Evolutionary conservation across 1,140 invertebrate species (phyloP).

Genomic region (Lordiphosa collinella): DNA sequence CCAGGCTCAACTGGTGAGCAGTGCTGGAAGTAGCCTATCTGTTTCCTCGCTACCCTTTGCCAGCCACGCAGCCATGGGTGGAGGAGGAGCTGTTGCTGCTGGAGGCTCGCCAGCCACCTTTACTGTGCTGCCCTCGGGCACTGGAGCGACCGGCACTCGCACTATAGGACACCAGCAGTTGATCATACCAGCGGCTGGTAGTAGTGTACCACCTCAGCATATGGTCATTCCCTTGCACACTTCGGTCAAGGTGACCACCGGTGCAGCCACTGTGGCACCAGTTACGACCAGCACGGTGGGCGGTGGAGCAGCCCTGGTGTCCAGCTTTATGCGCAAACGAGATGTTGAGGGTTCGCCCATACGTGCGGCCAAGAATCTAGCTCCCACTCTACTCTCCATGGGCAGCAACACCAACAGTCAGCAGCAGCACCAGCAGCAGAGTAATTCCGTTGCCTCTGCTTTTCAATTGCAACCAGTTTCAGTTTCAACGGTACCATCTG

Average conservation of each 20-base stretch:
- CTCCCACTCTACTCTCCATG: constrained; percentile 82
- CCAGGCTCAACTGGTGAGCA: constrained; percentile 60
- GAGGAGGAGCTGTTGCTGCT: constrained; percentile 10
- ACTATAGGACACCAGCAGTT: constrained; percentile 66
- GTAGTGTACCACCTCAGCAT: constrained; percentile 52
- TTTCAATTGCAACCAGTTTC: constrained; percentile 67
- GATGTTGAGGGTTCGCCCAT: constrained; percentile 83
- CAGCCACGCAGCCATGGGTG: constrained; percentile 27
- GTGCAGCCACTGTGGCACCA: constrained; percentile 32
- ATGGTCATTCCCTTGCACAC: constrained; percentile 77
- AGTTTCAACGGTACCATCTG: constrained; percentile 70
- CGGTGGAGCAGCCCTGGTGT: constrained; percentile 31
- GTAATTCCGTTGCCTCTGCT: constrained; percentile 41
- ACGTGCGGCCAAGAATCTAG: constrained; percentile 82
- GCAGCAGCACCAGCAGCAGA: constrained; percentile 15
- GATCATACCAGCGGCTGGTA: constrained; percentile 46
- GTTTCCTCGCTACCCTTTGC: constrained; percentile 69
- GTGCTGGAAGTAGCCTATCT: constrained; percentile 46
- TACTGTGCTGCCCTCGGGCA: constrained; percentile 62
- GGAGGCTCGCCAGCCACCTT: constrained; percentile 66
- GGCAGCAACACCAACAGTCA: constrained; percentile 42
- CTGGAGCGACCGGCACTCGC: constrained; percentile 34
- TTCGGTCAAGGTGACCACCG: constrained; percentile 71
- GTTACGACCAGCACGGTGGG: constrained; percentile 6
- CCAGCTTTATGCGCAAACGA: constrained; percentile 73